Evolutionary conservation across 1,140 invertebrate species (phyloP).

Genomic region (Anastatus disparis): DNA sequence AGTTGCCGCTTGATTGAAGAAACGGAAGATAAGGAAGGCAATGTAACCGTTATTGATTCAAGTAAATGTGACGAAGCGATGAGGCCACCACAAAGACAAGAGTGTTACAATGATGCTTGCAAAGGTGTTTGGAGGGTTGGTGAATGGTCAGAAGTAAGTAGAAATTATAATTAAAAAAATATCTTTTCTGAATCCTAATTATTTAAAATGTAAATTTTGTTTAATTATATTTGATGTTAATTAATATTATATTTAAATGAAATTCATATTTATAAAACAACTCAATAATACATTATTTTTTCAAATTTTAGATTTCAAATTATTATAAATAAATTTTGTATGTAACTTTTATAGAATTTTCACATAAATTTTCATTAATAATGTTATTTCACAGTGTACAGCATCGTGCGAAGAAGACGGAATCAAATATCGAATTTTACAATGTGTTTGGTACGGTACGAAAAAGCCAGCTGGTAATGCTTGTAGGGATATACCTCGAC

Average conservation of each 20-base stretch:
- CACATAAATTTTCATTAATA: too few relatives aligned
- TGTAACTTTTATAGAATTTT: background rate
- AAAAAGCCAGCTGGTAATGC: slow-evolving; percentile 84
- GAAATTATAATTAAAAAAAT: slow-evolving; percentile 4
- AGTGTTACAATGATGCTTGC: slow-evolving; percentile 84
- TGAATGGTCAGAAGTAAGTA: slow-evolving; percentile 86
- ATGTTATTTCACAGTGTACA: slow-evolving; percentile 72
- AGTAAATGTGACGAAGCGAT: slow-evolving; percentile 74
- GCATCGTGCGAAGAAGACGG: slow-evolving; percentile 79
- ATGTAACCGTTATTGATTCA: slow-evolving; percentile 71
- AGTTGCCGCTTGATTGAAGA: slow-evolving; percentile 69
- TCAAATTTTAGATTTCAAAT: background rate
- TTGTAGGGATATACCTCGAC: slow-evolving; percentile 78
- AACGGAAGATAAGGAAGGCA: slow-evolving; percentile 63
- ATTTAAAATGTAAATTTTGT: slow-evolving; percentile 31
- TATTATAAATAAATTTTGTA: slow-evolving; percentile 1
- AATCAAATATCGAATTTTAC: slow-evolving; percentile 83
- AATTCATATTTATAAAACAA: background rate
- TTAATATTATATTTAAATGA: background rate
- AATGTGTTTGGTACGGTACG: slow-evolving; percentile 89
- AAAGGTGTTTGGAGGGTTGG: slow-evolving; percentile 85
- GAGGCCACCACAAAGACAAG: slow-evolving; percentile 76
- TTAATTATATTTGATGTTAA: background rate
- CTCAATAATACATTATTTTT: background rate
- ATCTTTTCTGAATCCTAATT: background rate